Percentiles rank a stretch among this genome's conserved stretches.
These are phyloP conservation scores for Chionoecetes opilio DNA, from an alignment of 1,140 invertebrate species.

Conservation along the genomic window DNA sequence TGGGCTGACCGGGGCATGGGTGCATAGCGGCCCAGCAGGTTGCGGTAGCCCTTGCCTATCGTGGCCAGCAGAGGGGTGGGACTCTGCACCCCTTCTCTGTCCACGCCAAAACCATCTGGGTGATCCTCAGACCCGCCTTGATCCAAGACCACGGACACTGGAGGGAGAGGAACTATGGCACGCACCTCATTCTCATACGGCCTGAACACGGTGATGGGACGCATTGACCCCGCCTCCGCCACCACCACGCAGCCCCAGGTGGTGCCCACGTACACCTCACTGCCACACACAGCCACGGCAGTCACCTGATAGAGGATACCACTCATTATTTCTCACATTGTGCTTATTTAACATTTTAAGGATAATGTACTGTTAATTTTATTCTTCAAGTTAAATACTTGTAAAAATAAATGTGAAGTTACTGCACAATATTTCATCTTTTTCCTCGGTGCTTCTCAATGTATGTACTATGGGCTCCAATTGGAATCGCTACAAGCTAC, in stretches of 20 bases:
- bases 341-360: too few species aligned
- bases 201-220: constrained; percentile 94
- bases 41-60: constrained; percentile 92
- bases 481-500: too few species aligned
- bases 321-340: not conserved
- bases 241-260: constrained; percentile 96
- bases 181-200: constrained; percentile 94
- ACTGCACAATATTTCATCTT: too few species aligned
- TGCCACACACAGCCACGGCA: constrained; percentile 88
- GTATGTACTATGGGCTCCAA: too few species aligned
- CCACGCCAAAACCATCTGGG: constrained; percentile 10
- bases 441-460: too few species aligned
- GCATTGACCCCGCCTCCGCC: constrained; percentile 90
- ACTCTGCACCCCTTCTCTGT: not conserved
- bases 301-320: constrained; percentile 87
- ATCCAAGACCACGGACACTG: constrained; percentile 67
- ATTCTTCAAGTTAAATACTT: too few species aligned
- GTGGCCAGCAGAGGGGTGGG: constrained; percentile 87
- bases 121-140: constrained; percentile 48
- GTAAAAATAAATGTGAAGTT: too few species aligned
- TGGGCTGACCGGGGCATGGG: constrained; percentile 77
- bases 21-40: constrained; percentile 87
- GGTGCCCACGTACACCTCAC: constrained; percentile 93
- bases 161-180: constrained; percentile 83
- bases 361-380: too few species aligned